Conservation (phyloP, 2,797 vertebrate genomes). For the Neomorphus geoffroyi region DNA sequence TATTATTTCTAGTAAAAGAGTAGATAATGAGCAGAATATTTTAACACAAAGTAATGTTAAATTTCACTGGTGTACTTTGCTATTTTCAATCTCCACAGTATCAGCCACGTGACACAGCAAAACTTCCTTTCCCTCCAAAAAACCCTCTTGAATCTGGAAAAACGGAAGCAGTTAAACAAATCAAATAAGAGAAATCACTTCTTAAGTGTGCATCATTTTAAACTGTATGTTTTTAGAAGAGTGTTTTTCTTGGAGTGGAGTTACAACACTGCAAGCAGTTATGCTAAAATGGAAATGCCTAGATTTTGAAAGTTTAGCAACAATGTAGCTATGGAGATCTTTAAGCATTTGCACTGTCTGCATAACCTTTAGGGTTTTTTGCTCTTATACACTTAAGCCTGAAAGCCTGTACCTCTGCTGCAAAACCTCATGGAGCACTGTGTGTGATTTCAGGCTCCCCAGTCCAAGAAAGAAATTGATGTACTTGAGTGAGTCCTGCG, state of each 20-base stretch:
- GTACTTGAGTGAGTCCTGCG: background rate
- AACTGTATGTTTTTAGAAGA: background rate
- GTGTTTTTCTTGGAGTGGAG: background rate
- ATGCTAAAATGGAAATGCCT: background rate
- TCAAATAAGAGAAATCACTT: constrained; percentile 4
- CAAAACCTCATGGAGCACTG: background rate
- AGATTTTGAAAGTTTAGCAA: background rate
- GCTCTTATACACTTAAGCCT: background rate
- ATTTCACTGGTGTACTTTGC: background rate
- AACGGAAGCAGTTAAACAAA: background rate
- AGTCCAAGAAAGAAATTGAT: background rate
- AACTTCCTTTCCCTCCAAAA: background rate
- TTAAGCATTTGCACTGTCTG: background rate
- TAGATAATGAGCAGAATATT: constrained; percentile 2
- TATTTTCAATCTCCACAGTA: background rate
- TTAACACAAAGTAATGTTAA: background rate
- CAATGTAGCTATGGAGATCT: background rate
- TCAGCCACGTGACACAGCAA: background rate
- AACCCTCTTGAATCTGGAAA: background rate
- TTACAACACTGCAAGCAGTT: background rate
- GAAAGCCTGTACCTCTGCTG: background rate
- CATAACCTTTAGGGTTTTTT: background rate
- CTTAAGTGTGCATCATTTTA: background rate
- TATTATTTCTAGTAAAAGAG: background rate
- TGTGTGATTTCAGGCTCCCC: background rate